Base-by-base conservation (phyloP, 1,140 invertebrate species). In the Scylla paramamosain region DNA sequence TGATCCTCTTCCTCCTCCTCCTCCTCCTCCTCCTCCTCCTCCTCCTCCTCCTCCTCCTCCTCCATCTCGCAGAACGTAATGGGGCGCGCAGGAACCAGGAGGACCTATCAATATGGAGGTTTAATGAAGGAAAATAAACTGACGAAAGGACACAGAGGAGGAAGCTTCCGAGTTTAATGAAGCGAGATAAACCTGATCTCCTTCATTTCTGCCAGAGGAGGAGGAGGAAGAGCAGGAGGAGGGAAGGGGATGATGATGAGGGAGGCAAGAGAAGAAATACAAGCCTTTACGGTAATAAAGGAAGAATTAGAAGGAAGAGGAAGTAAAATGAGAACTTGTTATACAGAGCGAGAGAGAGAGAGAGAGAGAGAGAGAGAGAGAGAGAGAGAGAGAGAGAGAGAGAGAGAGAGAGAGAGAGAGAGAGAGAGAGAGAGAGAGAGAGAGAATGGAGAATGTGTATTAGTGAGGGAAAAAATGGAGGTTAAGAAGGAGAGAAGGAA, bases 121-220 rank as follows among this genome's bases (percentile, higher is more conserved):
- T 89, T 89, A 89, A 89, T 89, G 87, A 89, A 89, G 31, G 87
- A 46, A 89, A 46, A 89, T 89, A 89, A 89, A 8, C 87, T 28
- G 87, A 48, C 87, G 25, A 46, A 46, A 89, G 87, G 39, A 46
- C 87, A 48, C 87, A 45, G 87, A 46, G 87, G 32, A 31, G 39
- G 87, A 89, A 8, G 39, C 46, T 46, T 48, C 87, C 39, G 20
- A 39, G 87, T 45, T 46, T 89, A 89, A 89, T 89, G 87, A 89
- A 89, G 39, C 45, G 20, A 89, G 87, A 89, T 89, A 89, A 89
- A 89, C 87, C 87, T 48, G 87, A 89, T 89, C 87, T 89, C 87
- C 39, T 48, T 89, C 87, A 89, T 89, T 89, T 46, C 39, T 31
- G 86, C 16, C 6, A 29, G 31, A 45, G 86, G 86, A 32, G 28